Evolutionary conservation across 2,888 invertebrate species (phyloP), one percentile per base, ranked within the genome.

Genomic region (Brenthis ino): DNA sequence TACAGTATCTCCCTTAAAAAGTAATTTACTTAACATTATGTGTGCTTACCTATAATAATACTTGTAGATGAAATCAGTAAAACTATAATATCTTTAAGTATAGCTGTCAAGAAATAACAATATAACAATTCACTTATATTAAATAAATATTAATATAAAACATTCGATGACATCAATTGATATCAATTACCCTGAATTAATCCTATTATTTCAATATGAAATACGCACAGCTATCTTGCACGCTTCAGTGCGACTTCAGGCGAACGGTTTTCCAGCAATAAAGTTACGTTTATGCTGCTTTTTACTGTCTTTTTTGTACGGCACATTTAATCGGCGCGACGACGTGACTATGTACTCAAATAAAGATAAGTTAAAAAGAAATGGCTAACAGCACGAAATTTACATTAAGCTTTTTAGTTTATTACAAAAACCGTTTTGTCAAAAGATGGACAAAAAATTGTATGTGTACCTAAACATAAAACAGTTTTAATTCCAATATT

Each of bases 271-370:
- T 48, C 57, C 43, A 66, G 66, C 56, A 6, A 67, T 67, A 57
- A 67, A 63, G 43, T 37, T 55, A 63, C 47, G 50, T 67, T 67
- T 63, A 67, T 48, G 57, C 57, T 63, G 56, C 37, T 61, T 57
- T 67, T 67, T 61, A 63, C 55, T 47, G 61, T 47, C 54, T 56
- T 63, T 67, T 67, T 67, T 63, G 20, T 67, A 67, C 63, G 57
- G 51, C 43, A 67, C 67, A 67, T 67, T 67, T 66, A 69, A 69
- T 69, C 66, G 57, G 48, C 65, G 61, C 65, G 69, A 24, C 54
- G 37, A 63, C 48, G 33, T 64, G 58, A 58, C 58, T 24, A 53
- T 68, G 54, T 33, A 28, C 14, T 28, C 28, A 24, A 58, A 28
- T 14, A 58, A 66, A 66, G 60, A 60, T 60, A 60, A 60, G 60